Percentiles rank a stretch among this genome's conserved stretches.
phyloP scores from a whole-genome alignment of 2,888 invertebrate genomes.

The Spicauda simplicius region DNA sequence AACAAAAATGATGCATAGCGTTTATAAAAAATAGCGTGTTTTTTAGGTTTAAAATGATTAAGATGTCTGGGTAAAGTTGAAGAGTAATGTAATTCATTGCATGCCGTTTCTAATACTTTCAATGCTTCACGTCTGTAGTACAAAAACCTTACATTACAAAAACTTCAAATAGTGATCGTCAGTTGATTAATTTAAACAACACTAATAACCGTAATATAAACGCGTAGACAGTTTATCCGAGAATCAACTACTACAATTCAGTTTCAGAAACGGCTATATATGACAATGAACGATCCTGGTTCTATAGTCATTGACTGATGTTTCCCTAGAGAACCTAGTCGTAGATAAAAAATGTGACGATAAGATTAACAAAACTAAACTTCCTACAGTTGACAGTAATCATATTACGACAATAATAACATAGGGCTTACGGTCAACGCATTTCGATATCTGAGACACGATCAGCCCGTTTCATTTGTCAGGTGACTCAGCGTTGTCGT shows the following conservation, averaged over 20 bases:
- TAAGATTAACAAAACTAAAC: slow-evolving; percentile 40
- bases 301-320: not conserved
- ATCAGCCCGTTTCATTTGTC: slow-evolving; percentile 80
- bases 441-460: slow-evolving; percentile 75
- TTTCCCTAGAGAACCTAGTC: slow-evolving; percentile 17
- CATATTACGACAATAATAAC: slow-evolving; percentile 79
- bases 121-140: no score
- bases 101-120: not conserved
- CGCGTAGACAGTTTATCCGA: no score
- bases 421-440: slow-evolving; percentile 82
- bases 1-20: slow-evolving; percentile 27
- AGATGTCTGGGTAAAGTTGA: no score
- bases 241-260: no score
- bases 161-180: no score
- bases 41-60: not conserved
- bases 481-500: slow-evolving; percentile 82
- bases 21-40: slow-evolving; percentile 10
- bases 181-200: no score
- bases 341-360: slow-evolving; percentile 26
- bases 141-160: no score
- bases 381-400: slow-evolving; percentile 77
- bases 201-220: no score
- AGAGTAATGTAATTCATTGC: not conserved
- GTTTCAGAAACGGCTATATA: no score
- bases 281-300: no score